Conservation (phyloP, 2,113 vertebrate species). For the Lampris incognitus region DNA sequence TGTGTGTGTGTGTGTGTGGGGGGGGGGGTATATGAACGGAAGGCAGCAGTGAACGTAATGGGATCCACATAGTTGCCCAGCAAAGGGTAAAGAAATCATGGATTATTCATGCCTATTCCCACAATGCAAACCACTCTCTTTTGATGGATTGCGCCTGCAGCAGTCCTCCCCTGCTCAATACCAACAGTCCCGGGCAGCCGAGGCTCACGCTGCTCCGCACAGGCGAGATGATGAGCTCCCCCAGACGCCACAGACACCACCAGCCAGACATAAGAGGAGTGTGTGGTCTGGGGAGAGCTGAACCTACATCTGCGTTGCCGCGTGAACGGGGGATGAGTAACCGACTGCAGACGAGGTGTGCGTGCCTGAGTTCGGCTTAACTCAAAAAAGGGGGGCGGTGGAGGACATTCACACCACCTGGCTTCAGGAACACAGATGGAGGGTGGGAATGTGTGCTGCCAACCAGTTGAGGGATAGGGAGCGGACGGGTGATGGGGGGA, state of each 20-base stretch:
- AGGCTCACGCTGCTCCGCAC: constrained; percentile 49
- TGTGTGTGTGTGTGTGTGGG: no score
- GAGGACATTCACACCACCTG: no score
- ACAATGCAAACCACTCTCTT: constrained; percentile 73
- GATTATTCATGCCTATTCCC: constrained; percentile 83
- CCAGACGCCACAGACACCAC: constrained; percentile 62
- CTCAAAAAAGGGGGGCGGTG: constrained; percentile 4
- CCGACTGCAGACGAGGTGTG: constrained; percentile 19
- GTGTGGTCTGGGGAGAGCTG: constrained; percentile 72
- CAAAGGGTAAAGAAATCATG: constrained; percentile 77
- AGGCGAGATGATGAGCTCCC: constrained; percentile 70
- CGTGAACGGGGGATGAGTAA: constrained; percentile 34
- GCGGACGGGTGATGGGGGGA: constrained; percentile 13
- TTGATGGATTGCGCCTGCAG: constrained; percentile 81
- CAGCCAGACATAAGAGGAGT: constrained; percentile 63
- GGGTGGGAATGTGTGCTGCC: constrained; percentile 21
- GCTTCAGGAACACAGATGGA: constrained; percentile 7
- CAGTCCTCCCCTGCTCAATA: constrained; percentile 75
- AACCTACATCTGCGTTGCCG: constrained; percentile 69
- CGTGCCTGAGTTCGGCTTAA: constrained; percentile 27
- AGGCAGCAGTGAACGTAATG: constrained; percentile 51
- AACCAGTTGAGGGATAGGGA: constrained; percentile 42
- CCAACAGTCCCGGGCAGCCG: constrained; percentile 69
- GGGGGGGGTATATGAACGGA: constrained; percentile 47
- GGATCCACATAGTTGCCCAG: constrained; percentile 53